Evolutionary conservation across 1,140 invertebrate species (phyloP).

Genomic region (Lanistes nyassanus): DNA sequence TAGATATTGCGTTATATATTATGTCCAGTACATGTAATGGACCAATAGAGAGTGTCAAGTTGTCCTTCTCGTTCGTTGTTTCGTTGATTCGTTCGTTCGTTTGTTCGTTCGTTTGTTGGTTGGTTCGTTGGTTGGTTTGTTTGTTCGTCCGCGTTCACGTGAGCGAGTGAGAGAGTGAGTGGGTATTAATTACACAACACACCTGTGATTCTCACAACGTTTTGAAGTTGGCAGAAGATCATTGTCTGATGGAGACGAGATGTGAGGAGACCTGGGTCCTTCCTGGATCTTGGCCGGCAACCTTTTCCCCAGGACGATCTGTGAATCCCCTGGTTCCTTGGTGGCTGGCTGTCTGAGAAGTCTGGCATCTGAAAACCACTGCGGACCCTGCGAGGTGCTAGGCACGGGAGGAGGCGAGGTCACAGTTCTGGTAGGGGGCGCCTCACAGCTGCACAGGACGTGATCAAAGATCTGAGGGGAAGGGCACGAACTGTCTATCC

Average conservation of each 20-base stretch:
- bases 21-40: too few species aligned
- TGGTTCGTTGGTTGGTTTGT: too few species aligned
- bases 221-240: neutral
- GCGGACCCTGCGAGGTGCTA: neutral
- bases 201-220: too few species aligned
- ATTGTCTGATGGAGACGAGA: neutral
- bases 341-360: neutral
- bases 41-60: too few species aligned
- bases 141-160: too few species aligned
- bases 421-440: neutral
- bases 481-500: conserved; percentile 27
- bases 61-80: too few species aligned
- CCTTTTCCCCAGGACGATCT: neutral
- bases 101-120: too few species aligned
- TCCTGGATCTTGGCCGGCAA: neutral
- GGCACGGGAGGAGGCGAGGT: neutral
- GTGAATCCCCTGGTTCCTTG: too few species aligned
- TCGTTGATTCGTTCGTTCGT: too few species aligned
- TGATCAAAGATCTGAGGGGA: conserved; percentile 15
- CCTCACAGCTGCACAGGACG: neutral
- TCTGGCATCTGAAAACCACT: neutral
- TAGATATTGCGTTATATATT: too few species aligned
- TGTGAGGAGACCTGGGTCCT: neutral
- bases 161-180: too few species aligned
- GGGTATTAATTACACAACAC: too few species aligned